These are phyloP conservation scores for Helobdella robusta DNA, from an alignment of 2,888 invertebrate species.

Conservation along the genomic window DNA sequence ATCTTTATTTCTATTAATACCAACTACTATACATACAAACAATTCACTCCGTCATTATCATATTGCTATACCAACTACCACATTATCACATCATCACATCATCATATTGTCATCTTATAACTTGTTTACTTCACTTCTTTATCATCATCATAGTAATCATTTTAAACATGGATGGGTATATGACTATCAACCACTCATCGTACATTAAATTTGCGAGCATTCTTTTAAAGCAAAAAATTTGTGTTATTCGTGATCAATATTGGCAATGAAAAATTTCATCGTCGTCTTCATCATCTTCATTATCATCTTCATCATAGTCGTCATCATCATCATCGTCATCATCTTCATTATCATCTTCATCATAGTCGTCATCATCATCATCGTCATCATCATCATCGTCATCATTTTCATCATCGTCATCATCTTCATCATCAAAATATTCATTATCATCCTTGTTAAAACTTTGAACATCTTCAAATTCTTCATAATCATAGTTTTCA, in stretches of 20 bases:
- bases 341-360: neutral
- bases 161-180: too few relatives aligned
- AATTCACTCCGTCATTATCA: too few relatives aligned
- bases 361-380: neutral
- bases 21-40: too few relatives aligned
- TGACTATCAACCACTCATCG: too few relatives aligned
- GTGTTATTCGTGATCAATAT: neutral
- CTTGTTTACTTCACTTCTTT: too few relatives aligned
- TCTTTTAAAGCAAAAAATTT: too few relatives aligned
- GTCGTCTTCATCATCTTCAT: neutral
- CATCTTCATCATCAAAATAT: neutral
- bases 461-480: neutral
- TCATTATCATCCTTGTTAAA: neutral
- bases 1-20: neutral
- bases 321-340: neutral
- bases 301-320: neutral
- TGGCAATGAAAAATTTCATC: neutral
- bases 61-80: too few relatives aligned
- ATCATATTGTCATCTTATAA: too few relatives aligned
- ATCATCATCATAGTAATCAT: too few relatives aligned
- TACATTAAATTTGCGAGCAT: too few relatives aligned
- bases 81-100: too few relatives aligned
- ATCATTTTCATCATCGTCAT: neutral
- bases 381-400: neutral
- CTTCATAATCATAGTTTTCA: constrained; percentile 9